phyloP scores from a whole-genome alignment of 2,888 invertebrate genomes.

The Ichneumon xanthorius region DNA sequence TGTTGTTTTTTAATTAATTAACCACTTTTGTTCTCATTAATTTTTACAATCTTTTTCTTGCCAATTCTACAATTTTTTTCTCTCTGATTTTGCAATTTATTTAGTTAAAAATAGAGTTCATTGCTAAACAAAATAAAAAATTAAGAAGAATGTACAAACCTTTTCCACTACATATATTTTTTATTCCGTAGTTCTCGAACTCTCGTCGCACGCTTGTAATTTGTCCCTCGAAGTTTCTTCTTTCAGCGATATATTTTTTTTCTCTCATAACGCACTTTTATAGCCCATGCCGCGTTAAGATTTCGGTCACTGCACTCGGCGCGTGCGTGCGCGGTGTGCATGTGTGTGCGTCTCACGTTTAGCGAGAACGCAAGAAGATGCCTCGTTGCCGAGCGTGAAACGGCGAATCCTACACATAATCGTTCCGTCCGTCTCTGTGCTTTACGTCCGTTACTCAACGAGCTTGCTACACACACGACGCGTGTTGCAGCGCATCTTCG shows the following conservation, averaged over 20 bases:
- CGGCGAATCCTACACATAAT: slow-evolving; percentile 53
- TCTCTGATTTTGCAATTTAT: no score
- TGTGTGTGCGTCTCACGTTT: slow-evolving; percentile 8
- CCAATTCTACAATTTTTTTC: no score
- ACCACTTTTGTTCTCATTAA: no score
- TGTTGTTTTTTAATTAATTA: background rate
- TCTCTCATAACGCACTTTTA: slow-evolving; percentile 17
- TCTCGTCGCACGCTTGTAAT: background rate
- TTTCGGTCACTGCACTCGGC: slow-evolving; percentile 51
- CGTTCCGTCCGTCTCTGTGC: slow-evolving; percentile 7
- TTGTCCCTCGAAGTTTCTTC: background rate
- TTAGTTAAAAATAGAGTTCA: no score
- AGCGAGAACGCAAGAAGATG: slow-evolving; percentile 18
- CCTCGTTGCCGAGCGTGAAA: slow-evolving; percentile 46
- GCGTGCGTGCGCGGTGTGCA: background rate
- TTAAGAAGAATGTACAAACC: no score
- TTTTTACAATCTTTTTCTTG: no score
- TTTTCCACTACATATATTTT: background rate
- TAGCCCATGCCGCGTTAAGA: slow-evolving; percentile 26
- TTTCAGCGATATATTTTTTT: slow-evolving; percentile 1
- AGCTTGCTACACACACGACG: background rate
- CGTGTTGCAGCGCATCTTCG: slow-evolving; percentile 12
- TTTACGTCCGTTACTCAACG: slow-evolving; percentile 36
- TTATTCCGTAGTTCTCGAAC: slow-evolving; percentile 20
- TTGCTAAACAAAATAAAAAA: no score